Conservation (phyloP, 1,140 invertebrate genomes). For the Akabosia matsudoensis region DNA sequence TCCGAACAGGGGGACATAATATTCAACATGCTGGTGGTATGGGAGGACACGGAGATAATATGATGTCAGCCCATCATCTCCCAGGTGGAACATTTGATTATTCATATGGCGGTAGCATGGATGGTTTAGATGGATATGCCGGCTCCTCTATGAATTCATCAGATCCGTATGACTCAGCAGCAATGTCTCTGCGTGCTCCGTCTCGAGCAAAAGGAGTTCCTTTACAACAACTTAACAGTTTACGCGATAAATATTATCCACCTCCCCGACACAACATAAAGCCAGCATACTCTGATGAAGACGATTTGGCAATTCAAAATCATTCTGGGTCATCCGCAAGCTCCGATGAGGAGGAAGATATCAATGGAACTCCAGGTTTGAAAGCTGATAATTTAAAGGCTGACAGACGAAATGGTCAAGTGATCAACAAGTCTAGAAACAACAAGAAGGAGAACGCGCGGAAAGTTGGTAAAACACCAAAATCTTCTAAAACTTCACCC, state of each 20-base stretch:
- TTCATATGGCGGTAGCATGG: not conserved
- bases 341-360: constrained; percentile 2
- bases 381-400: not conserved
- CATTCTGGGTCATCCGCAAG: not conserved
- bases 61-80: not conserved
- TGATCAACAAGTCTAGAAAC: not conserved
- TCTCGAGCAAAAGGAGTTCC: not conserved
- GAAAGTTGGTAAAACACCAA: not conserved
- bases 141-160: not conserved
- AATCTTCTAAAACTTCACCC: not conserved
- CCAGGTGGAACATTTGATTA: not conserved
- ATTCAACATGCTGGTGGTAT: not conserved
- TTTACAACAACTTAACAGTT: not conserved
- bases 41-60: not conserved
- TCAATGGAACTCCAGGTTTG: not conserved
- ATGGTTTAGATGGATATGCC: not conserved
- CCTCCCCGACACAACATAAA: not conserved
- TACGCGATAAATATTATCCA: not conserved
- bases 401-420: not conserved
- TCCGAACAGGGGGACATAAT: not conserved
- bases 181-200: not conserved
- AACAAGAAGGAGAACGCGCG: not conserved
- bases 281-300: not conserved
- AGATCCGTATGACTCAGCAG: not conserved
- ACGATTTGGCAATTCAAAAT: not conserved